These are phyloP conservation scores for Dendrophyllia cribrosa DNA, from an alignment of 64 coral and sea anemone species.

Conservation along the genomic window DNA sequence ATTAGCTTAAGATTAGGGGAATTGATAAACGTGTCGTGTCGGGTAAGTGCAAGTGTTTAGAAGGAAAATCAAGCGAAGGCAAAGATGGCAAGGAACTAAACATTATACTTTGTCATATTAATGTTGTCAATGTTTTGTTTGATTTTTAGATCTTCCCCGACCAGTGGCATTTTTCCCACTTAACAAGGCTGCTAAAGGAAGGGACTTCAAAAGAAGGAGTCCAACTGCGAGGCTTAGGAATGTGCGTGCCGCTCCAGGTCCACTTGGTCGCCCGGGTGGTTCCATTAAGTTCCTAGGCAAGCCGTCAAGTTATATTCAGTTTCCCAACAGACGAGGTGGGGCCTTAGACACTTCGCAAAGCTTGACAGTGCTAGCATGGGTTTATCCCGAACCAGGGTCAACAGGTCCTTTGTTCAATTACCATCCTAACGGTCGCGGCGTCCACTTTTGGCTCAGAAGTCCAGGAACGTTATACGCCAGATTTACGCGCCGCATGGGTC, in stretches of 20 bases:
- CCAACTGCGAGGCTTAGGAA: constrained; percentile 1
- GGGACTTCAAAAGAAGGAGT: constrained; percentile 30
- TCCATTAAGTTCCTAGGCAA: constrained; percentile 42
- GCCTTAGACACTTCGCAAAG: constrained; percentile 49
- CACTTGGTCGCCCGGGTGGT: constrained; percentile 43
- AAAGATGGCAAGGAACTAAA: too few relatives aligned
- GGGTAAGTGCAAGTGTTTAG: too few relatives aligned
- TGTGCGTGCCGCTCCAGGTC: constrained; percentile 47
- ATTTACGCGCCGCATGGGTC: constrained; percentile 31
- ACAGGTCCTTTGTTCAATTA: constrained; percentile 70
- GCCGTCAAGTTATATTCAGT: constrained; percentile 49
- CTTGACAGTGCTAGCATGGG: constrained; percentile 49
- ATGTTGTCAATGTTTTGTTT: neutral
- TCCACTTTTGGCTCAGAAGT: constrained; percentile 38
- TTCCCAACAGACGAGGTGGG: constrained; percentile 56
- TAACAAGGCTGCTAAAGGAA: constrained; percentile 44
- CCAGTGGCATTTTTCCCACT: constrained; percentile 58
- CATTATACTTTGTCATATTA: too few relatives aligned
- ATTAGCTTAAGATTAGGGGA: too few relatives aligned
- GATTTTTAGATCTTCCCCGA: constrained; percentile 46
- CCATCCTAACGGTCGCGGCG: constrained; percentile 56
- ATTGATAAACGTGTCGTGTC: too few relatives aligned
- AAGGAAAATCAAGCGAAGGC: too few relatives aligned
- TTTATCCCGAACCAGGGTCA: constrained; percentile 35
- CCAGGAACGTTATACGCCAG: constrained; percentile 33